A percentile compares a stretch with the other conserved stretches of the same genome.
These are phyloP conservation scores for Nyctibius bracteatus DNA, from an alignment of 2,113 vertebrate species.

Conservation along the genomic window DNA sequence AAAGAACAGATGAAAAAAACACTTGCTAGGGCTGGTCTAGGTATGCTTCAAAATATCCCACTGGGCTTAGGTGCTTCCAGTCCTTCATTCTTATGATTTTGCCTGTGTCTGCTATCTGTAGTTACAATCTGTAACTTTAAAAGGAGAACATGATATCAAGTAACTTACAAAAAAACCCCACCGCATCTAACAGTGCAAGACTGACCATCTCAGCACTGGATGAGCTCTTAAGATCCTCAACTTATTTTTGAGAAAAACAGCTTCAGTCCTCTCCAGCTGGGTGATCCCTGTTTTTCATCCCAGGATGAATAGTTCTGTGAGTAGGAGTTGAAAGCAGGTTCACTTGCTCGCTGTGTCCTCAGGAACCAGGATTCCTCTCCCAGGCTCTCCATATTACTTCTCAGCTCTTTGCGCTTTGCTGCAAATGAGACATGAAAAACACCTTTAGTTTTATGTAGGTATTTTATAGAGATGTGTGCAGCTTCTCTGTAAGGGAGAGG, in stretches of 20 bases:
- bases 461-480: background rate
- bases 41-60: background rate
- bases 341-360: background rate
- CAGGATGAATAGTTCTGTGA: background rate
- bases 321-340: background rate
- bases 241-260: background rate
- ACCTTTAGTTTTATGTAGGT: background rate
- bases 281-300: background rate
- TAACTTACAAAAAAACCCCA: background rate
- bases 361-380: background rate
- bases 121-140: background rate
- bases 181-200: background rate
- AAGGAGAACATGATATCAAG: background rate
- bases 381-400: background rate
- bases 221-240: background rate
- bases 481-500: background rate
- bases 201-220: background rate
- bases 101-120: background rate
- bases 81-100: background rate
- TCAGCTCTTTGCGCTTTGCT: background rate
- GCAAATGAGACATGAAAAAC: background rate
- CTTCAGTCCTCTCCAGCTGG: background rate
- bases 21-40: background rate
- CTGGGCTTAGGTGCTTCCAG: background rate
- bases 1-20: background rate